Percentiles rank a stretch among this genome's conserved stretches.
phyloP scores from a whole-genome alignment of 2,113 vertebrate species.

The Salminus brasiliensis region DNA sequence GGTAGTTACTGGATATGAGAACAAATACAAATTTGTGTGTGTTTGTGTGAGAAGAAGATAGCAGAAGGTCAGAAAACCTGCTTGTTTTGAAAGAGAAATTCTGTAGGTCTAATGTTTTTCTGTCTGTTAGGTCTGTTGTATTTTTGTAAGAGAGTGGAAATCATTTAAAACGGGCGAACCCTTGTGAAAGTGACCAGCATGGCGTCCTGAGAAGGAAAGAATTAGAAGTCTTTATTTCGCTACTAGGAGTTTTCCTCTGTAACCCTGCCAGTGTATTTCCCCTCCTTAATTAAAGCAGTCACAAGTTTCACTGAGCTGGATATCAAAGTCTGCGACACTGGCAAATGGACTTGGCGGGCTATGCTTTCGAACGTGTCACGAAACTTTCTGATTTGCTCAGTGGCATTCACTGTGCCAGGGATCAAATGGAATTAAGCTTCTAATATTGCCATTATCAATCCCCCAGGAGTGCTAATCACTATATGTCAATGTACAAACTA shows the following conservation, averaged over 20 bases:
- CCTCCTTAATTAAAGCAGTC: conserved; percentile 76
- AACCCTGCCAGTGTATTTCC: conserved; percentile 68
- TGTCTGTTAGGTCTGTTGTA: background rate
- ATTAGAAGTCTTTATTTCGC: conserved; percentile 69
- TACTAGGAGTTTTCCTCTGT: conserved; percentile 64
- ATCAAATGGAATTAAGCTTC: conserved; percentile 25
- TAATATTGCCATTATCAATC: conserved; percentile 35
- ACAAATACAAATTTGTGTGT: conserved; percentile 56
- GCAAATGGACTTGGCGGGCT: conserved; percentile 65
- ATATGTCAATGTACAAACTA: conserved; percentile 45
- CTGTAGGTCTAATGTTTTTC: background rate
- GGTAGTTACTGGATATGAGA: conserved; percentile 50
- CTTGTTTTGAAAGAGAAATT: background rate
- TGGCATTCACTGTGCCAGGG: background rate
- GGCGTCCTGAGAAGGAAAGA: conserved; percentile 66
- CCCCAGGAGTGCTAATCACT: conserved; percentile 38
- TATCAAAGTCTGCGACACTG: conserved; percentile 69
- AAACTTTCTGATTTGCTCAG: conserved; percentile 26
- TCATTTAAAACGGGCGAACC: background rate
- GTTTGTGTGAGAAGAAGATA: background rate
- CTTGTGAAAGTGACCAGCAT: conserved; percentile 61
- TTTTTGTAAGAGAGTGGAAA: conserved; percentile 47
- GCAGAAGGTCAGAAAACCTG: background rate
- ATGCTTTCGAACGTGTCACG: conserved; percentile 24
- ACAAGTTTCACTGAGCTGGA: conserved; percentile 73